A percentile compares a stretch with the other conserved stretches of the same genome.
Conservation (phyloP, 2,888 invertebrate genomes). For the Vanessa cardui region DNA sequence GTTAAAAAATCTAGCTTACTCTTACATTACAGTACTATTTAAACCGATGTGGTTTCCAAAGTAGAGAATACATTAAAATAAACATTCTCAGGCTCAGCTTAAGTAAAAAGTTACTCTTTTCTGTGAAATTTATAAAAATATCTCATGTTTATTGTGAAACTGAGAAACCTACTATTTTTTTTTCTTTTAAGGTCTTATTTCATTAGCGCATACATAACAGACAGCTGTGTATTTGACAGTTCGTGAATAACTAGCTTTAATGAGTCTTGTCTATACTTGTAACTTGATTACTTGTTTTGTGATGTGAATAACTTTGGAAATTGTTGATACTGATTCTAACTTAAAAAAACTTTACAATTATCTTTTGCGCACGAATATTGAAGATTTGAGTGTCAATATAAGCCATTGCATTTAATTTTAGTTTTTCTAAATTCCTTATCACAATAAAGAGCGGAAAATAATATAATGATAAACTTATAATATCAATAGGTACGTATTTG, state of each 20-base stretch:
- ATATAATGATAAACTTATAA: conserved; percentile 22
- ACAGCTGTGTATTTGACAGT: conserved; percentile 25
- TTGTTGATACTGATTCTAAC: neutral
- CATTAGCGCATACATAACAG: neutral
- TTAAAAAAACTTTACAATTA: conserved; percentile 1
- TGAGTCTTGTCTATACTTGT: conserved; percentile 27
- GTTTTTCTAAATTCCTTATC: neutral
- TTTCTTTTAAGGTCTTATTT: neutral
- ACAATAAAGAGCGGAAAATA: neutral
- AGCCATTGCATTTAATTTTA: neutral
- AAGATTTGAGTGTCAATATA: neutral
- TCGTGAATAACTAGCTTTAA: conserved; percentile 11
- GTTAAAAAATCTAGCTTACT: too few species aligned
- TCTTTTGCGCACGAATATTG: neutral
- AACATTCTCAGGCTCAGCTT: too few species aligned
- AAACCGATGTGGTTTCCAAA: too few species aligned
- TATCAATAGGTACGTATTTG: conserved; percentile 11
- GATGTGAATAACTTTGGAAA: conserved; percentile 18
- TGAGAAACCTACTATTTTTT: neutral
- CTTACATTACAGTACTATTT: too few species aligned
- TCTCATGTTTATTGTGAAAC: too few species aligned
- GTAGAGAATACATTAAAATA: too few species aligned
- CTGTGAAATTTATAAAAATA: too few species aligned
- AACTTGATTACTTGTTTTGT: conserved; percentile 15
- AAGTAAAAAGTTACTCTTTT: too few species aligned